Evolutionary conservation across 2,113 vertebrate species (phyloP), one percentile per base, ranked within the genome.

Genomic region (Rhinoderma darwinii): DNA sequence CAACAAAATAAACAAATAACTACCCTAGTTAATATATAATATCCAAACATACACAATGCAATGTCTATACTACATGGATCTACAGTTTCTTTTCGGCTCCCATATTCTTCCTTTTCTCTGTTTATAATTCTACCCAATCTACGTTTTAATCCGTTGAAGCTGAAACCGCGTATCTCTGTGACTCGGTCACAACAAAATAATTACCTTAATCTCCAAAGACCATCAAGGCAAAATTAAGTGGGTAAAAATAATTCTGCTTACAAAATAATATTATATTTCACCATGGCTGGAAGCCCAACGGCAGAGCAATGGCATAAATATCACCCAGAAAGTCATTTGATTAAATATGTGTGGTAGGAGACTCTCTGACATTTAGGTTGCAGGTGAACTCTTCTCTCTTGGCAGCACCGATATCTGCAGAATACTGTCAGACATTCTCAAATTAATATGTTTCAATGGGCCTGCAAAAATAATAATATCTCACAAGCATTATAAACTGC

Each of bases 321-420:
- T 80, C 51, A 59, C 35, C 50, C 22, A 39, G 50, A 59, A 80
- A 56, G 51, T 61, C 51, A 80, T 56, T 80, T 37, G 35, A 35
- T 41, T 43, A 44, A 56, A 63, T 41, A 41, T 82, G 54, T 44
- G 56, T 41, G 56, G 39, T 39, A 82, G 51, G 35, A 37, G 54
- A 37, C 78, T 81, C 78, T 37, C n/a, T 81, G 54, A 59, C 78
- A 81, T 81, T 81, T 81, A 61, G 51, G 35, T 41, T 81, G 78
- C 78, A 81, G 37, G 78, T 72, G 54, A 81, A 81, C 35, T 63
- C 32, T 61, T 81, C 32, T 61, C 78, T 81, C 79, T 43, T 66
- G 54, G 27, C 39, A 47, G 37, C 1, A 73, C 70, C 70, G 3
- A 41, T 73, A 41, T 41, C 25, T 27, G 25, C 39, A 44, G 25